Evolutionary conservation across 2,113 vertebrate genomes (phyloP), one percentile per base, ranked within the genome.

Genomic region (Motacilla tschutschensis): DNA sequence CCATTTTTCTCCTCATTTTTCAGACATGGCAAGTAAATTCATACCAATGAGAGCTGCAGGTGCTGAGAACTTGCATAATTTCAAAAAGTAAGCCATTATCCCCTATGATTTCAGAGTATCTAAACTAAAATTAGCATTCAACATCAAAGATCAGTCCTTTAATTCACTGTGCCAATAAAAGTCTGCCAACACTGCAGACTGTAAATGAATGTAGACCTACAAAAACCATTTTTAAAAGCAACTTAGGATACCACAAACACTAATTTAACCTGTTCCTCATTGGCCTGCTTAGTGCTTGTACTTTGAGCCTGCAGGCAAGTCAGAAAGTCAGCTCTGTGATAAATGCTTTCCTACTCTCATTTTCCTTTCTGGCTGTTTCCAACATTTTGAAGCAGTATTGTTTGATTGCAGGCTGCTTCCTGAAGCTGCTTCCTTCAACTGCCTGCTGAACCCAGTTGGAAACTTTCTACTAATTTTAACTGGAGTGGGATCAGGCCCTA

Each of bases 281-380:
- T 17, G 16, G 25, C 46, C 38, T 85, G 69, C 24, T 53, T 41
- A 74, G 26, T 55, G 17, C n/a, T 46, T 33, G 73, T 38, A 71
- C 79, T 87, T 80, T 22, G 62, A 87, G 73, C 47, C 44, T 54
- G 44, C n/a, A 67, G 35, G 58, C 76, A 89, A 85, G 63, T 83
- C 69, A 90, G 64, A 74, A 75, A 92, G 69, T 76, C 78, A 88
- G 5, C 50, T 43, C 57, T 53, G 63, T 88, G 65, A 92, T 50
- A 90, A 92, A 84, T 64, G 62, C 51, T 82, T 88, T 91, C 90
- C 84, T 70, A 84, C n/a, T 84, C 40, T 33, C 54, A 82, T 69
- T 73, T 66, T 63, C 48, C 60, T 83, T 83, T 67, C 81, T 50
- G 69, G 16, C 44, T 0, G 1, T 46, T 91, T 76, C 69, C 76